Evolutionary conservation across 2,797 vertebrate genomes (phyloP).

Genomic region (Xiphophorus birchmanni): DNA sequence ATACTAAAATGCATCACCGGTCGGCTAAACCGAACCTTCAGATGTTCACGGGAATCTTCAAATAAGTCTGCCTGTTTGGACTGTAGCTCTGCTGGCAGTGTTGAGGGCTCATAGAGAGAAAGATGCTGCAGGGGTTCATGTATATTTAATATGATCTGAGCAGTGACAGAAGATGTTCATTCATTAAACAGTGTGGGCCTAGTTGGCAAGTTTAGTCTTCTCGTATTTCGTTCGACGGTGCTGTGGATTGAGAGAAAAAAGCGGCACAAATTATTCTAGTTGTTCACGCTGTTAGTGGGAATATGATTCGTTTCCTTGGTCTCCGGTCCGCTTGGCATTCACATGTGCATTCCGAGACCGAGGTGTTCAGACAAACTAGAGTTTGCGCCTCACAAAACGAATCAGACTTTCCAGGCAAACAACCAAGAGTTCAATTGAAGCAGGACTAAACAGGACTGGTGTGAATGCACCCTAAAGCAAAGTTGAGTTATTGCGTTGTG

Average conservation of each 20-base stretch:
- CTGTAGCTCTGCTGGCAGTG: slow-evolving; percentile 1
- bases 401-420: too few relatives aligned
- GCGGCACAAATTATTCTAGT: neutral
- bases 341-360: too few relatives aligned
- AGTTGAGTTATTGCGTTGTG: too few relatives aligned
- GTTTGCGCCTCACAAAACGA: too few relatives aligned
- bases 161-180: slow-evolving; percentile 44
- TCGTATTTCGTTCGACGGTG: slow-evolving; percentile 1
- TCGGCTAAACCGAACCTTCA: neutral
- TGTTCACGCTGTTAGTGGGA: neutral
- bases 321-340: too few relatives aligned
- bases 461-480: too few relatives aligned
- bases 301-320: too few relatives aligned
- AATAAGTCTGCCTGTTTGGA: neutral
- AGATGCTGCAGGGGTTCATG: slow-evolving; percentile 41
- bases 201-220: slow-evolving; percentile 17
- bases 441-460: too few relatives aligned
- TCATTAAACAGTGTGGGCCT: slow-evolving; percentile 46
- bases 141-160: slow-evolving; percentile 48
- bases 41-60: neutral
- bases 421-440: too few relatives aligned
- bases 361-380: too few relatives aligned
- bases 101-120: slow-evolving; percentile 11
- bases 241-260: neutral
- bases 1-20: neutral